A percentile compares a stretch with the other conserved stretches of the same genome.
Evolutionary conservation across 2,113 vertebrate species (phyloP).

Genomic region (Poicephalus meyeri): DNA sequence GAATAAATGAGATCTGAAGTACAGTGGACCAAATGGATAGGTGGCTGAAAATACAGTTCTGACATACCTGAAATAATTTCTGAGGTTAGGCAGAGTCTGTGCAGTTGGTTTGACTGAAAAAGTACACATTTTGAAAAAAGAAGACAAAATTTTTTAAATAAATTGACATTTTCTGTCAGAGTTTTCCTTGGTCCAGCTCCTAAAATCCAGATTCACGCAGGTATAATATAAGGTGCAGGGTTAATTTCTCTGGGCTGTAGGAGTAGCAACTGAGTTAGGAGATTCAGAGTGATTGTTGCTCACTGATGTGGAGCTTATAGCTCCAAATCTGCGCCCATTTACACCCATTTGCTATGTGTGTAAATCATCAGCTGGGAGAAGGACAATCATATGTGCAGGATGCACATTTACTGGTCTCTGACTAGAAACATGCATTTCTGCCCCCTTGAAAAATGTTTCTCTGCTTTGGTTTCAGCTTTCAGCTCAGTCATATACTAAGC

Average conservation of each 20-base stretch:
- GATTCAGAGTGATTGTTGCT: neutral
- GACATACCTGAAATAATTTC: neutral
- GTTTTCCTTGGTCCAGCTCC: neutral
- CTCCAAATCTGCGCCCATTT: neutral
- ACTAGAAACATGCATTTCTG: too few relatives aligned
- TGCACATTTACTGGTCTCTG: rapidly evolving
- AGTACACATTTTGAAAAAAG: neutral
- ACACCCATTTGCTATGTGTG: rapidly evolving
- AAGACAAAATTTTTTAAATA: neutral
- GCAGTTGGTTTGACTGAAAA: neutral
- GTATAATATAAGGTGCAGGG: neutral
- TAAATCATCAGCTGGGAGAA: neutral
- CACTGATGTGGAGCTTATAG: neutral
- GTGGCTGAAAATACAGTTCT: neutral
- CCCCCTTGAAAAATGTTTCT: rapidly evolving
- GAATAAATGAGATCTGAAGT: neutral
- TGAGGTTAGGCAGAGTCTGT: neutral
- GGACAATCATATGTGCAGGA: rapidly evolving
- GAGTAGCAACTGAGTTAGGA: neutral
- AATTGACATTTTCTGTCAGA: neutral
- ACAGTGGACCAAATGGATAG: neutral
- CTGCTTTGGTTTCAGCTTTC: neutral
- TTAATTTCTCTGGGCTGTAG: neutral
- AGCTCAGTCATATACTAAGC: neutral
- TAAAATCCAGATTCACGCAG: neutral